A percentile compares a stretch with the other conserved stretches of the same genome.
These are phyloP conservation scores for Phalanger gymnotis DNA, from an alignment of 2,797 vertebrate species.

Conservation along the genomic window DNA sequence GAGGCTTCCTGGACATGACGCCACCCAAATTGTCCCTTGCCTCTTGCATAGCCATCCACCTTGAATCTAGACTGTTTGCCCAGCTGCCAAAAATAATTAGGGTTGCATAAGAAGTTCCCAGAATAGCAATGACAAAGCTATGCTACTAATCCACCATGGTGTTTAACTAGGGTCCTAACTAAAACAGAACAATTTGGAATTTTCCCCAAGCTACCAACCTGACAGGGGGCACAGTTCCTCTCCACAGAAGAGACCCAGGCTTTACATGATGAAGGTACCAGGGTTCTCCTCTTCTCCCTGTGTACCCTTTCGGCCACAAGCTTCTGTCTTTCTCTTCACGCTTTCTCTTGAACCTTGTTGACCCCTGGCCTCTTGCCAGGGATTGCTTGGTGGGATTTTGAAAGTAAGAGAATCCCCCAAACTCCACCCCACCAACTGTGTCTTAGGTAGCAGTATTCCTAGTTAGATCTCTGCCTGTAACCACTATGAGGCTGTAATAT, in stretches of 20 bases:
- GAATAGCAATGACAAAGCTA: not conserved
- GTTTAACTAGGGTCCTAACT: not conserved
- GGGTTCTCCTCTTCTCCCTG: not conserved
- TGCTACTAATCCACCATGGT: not conserved
- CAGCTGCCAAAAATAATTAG: constrained; percentile 27
- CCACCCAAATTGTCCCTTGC: constrained; percentile 40
- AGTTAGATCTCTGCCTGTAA: not conserved
- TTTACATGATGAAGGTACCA: not conserved
- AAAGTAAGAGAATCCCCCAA: not conserved
- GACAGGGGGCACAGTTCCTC: not conserved
- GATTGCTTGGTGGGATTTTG: not conserved
- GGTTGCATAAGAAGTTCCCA: not conserved
- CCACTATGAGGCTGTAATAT: not conserved
- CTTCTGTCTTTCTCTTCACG: not conserved
- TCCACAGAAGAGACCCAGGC: not conserved
- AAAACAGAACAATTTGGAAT: not conserved
- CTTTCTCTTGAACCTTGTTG: not conserved
- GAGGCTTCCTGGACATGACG: constrained; percentile 49
- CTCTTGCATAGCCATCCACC: constrained; percentile 27
- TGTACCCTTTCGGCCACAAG: not conserved
- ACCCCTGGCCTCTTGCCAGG: not conserved
- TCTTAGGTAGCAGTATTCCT: not conserved
- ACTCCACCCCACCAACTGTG: not conserved
- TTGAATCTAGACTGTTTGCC: constrained; percentile 32
- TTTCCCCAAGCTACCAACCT: not conserved